Conservation (phyloP, 1,140 invertebrate species). For the Stegodyphus dumicola region DNA sequence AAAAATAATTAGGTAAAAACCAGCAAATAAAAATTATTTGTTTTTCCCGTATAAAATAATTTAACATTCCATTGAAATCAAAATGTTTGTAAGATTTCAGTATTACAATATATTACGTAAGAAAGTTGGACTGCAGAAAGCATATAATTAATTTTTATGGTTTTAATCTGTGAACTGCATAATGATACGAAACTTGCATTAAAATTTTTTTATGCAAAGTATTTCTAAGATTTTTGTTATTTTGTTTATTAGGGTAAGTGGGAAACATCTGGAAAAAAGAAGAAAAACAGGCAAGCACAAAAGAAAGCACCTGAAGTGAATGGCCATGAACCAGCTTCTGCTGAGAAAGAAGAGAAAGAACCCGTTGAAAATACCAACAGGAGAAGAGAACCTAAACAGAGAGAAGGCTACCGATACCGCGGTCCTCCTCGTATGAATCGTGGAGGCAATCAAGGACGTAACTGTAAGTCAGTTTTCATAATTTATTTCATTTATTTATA, state of each 20-base stretch:
- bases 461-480: constrained; percentile 30
- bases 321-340: constrained; percentile 62
- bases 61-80: no score
- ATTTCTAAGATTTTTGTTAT: neutral
- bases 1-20: no score
- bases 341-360: constrained; percentile 61
- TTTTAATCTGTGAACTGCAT: no score
- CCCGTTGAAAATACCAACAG: constrained; percentile 65
- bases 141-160: no score
- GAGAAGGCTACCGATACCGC: constrained; percentile 67
- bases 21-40: no score
- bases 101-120: no score
- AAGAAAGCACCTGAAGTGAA: constrained; percentile 62
- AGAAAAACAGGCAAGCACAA: constrained; percentile 74
- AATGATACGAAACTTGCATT: neutral
- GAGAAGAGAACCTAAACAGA: constrained; percentile 54
- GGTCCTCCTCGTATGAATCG: constrained; percentile 60
- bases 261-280: constrained; percentile 85
- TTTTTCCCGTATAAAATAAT: no score
- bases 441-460: constrained; percentile 32
- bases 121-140: no score
- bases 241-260: constrained; percentile 75
- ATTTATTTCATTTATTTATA: no score
- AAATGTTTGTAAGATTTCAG: no score
- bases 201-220: neutral